phyloP scores from a whole-genome alignment of 2,113 vertebrate species.

The Eira barbara region DNA sequence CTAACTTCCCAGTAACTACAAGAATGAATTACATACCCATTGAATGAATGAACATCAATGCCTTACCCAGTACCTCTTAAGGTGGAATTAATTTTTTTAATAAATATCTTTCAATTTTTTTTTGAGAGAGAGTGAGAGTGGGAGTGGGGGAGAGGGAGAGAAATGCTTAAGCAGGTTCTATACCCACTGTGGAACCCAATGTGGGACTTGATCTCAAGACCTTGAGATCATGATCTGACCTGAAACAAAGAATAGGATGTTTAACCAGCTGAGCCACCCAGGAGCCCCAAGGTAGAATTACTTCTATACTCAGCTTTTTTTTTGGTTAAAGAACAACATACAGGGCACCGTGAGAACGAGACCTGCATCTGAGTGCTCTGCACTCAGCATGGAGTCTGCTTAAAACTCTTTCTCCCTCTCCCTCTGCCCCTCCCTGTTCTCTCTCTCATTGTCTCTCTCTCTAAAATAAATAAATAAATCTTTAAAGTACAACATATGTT shows the following conservation, averaged over 20 bases:
- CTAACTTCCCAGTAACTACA: background rate
- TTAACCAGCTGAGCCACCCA: background rate
- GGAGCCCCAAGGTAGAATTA: background rate
- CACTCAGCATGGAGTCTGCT: background rate
- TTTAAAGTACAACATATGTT: background rate
- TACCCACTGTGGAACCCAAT: background rate
- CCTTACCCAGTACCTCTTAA: background rate
- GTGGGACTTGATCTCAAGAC: background rate
- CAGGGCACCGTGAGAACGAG: background rate
- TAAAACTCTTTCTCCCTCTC: background rate
- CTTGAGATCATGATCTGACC: background rate
- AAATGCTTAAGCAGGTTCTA: background rate
- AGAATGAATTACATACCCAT: background rate
- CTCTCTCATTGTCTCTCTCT: background rate
- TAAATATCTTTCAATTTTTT: background rate
- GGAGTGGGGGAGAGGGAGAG: background rate
- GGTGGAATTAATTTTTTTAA: background rate
- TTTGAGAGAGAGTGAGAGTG: background rate
- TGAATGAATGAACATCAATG: background rate
- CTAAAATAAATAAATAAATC: background rate
- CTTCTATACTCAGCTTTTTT: background rate
- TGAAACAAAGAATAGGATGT: background rate
- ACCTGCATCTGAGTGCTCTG: background rate
- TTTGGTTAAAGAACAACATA: background rate
- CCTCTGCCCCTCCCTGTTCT: background rate